Evolutionary conservation across 2,113 vertebrate genomes (phyloP).

Genomic region (Ciconia boyciana): DNA sequence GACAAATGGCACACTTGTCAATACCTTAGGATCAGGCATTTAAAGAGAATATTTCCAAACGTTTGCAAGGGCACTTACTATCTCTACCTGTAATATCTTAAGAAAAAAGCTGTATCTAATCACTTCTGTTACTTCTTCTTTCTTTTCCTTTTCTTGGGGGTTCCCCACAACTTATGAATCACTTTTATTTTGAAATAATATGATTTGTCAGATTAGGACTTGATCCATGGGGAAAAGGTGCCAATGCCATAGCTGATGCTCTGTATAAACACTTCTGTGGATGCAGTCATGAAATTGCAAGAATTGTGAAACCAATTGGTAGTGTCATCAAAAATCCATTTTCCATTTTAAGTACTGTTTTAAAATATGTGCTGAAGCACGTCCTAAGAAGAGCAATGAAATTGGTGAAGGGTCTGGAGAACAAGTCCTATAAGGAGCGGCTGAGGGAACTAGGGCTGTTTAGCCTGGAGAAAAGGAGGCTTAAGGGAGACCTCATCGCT

Average conservation of each 20-base stretch:
- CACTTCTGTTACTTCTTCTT: not conserved
- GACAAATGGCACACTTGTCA: not conserved
- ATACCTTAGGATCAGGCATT: not conserved
- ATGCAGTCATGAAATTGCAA: not conserved
- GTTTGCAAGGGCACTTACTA: not conserved
- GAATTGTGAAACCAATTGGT: not conserved
- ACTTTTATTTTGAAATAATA: not conserved
- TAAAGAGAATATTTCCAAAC: not conserved
- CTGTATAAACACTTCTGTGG: not conserved
- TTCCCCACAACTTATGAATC: not conserved
- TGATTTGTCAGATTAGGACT: not conserved
- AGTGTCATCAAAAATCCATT: not conserved
- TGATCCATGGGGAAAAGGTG: not conserved
- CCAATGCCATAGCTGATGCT: not conserved
- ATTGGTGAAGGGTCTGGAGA: not conserved
- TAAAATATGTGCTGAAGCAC: not conserved
- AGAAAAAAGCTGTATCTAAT: not conserved
- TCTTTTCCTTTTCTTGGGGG: not conserved
- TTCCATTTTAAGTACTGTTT: not conserved
- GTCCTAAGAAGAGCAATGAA: not conserved
- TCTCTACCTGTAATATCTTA: not conserved
- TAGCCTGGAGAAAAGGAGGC: not conserved
- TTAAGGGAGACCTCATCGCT: not conserved
- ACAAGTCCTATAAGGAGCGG: rapidly evolving
- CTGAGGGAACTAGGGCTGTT: not conserved